Base-by-base conservation (phyloP, 2,888 invertebrate species). In the Mallateleia sp. region DNA sequence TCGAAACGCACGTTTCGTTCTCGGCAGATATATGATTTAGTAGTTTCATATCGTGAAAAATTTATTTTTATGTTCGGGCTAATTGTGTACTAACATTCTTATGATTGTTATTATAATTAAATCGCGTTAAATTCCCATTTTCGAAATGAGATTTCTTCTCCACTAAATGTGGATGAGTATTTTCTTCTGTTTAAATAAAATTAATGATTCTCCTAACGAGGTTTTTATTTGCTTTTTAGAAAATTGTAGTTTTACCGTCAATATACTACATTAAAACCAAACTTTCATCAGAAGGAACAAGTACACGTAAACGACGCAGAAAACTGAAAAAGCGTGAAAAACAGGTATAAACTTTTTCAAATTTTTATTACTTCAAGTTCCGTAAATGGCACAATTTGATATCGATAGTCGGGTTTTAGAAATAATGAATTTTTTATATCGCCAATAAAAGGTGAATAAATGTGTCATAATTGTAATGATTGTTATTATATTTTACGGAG, bases 141-240 rank as follows among this genome's bases (percentile, higher is more conserved):
- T 47, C 9, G 20, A 20, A 62, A 69, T 47, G 62, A 24, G 58
- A 60, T 69, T 69, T 67, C 66, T 52, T 52, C 28, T 20, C 20
- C 42, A 8, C 38, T 7, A 52, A 69, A 11, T 47, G 42, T 50
- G 58, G 47, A 71, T 54, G 11, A 64, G 25, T 56, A 9, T 47
- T 47, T 72, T 80, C 42, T 72, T 72, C 71, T 34, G 47, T 72
- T 64, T 64, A 82, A 69, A 82, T 67, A 69, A 62, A 75, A 69
- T 69, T 54, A 75, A 82, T 75, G 82, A 64, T 69, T 52, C 54
- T 69, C 58, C 64, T 77, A 83, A 83, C 64, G 71, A 77, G 66
- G 64, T 71, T 62, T 82, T 82, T 82, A 82, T 83, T 83, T 56
- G 78, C 84, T 78, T 77, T 77, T 84, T 78, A 72, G 77, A 78